Evolutionary conservation across 2,797 vertebrate species (phyloP).

Genomic region (Loris lydekkerianus): DNA sequence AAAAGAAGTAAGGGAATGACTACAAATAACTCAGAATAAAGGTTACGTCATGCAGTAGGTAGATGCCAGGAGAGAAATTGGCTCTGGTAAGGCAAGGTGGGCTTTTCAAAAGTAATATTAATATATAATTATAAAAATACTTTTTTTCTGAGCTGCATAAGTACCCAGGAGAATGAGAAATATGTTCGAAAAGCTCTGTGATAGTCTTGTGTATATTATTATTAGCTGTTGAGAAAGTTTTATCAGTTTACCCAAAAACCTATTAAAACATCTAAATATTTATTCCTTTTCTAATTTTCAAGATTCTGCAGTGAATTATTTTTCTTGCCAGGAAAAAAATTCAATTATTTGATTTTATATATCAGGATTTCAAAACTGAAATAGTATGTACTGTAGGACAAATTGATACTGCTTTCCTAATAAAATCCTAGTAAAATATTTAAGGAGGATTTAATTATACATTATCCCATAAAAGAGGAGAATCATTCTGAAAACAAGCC

Average conservation of each 20-base stretch:
- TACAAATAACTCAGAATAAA: background rate
- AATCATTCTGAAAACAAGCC: background rate
- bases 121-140: background rate
- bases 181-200: background rate
- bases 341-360: constrained; percentile 21
- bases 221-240: background rate
- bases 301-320: background rate
- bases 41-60: background rate
- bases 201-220: no score
- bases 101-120: background rate
- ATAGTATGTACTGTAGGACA: background rate
- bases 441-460: background rate
- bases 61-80: background rate
- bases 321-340: background rate
- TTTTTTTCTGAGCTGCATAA: background rate
- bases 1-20: background rate
- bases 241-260: background rate
- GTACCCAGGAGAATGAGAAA: background rate
- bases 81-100: background rate
- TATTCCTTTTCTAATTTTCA: background rate
- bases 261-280: background rate
- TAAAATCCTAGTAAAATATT: background rate
- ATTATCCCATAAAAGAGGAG: background rate
- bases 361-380: constrained; percentile 45
- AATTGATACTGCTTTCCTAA: background rate